Evolutionary conservation across 1,140 invertebrate species (phyloP).

Genomic region (Zaprionus lachaisei): DNA sequence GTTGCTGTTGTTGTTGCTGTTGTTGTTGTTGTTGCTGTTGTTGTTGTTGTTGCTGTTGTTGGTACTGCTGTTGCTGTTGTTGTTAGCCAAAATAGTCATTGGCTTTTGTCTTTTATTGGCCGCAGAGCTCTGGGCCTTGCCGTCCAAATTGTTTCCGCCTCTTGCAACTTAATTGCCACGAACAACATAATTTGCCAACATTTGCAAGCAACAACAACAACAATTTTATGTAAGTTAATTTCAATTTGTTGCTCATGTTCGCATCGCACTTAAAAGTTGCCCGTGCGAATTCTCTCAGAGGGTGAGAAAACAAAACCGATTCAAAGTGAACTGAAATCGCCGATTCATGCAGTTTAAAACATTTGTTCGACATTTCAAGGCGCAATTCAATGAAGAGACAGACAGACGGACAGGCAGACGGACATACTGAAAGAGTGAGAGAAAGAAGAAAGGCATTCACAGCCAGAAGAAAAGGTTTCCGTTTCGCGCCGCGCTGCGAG

Average conservation of each 20-base stretch:
- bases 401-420: slow-evolving; percentile 47
- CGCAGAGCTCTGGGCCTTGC: slow-evolving; percentile 52
- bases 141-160: slow-evolving; percentile 76
- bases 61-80: slow-evolving; percentile 33
- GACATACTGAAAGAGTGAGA: not conserved
- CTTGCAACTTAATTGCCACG: slow-evolving; percentile 75
- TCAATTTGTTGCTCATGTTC: slow-evolving; percentile 63
- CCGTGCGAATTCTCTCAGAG: slow-evolving; percentile 53
- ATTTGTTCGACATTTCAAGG: slow-evolving; percentile 81
- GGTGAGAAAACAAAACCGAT: slow-evolving; percentile 32
- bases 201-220: slow-evolving; percentile 54
- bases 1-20: not conserved
- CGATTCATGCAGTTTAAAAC: slow-evolving; percentile 83
- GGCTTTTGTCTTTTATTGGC: slow-evolving; percentile 48
- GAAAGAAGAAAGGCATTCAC: slow-evolving; percentile 35
- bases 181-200: slow-evolving; percentile 77
- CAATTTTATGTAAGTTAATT: slow-evolving; percentile 76
- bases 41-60: slow-evolving; percentile 33
- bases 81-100: slow-evolving; percentile 64
- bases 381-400: slow-evolving; percentile 35
- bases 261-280: slow-evolving; percentile 27
- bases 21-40: slow-evolving; percentile 21
- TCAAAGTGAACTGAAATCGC: slow-evolving; percentile 53
- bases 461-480: slow-evolving; percentile 54
- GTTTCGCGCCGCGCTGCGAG: slow-evolving; percentile 39